These are phyloP conservation scores for Atopsyche davidsoni DNA, from an alignment of 1,140 invertebrate genomes.

Conservation along the genomic window DNA sequence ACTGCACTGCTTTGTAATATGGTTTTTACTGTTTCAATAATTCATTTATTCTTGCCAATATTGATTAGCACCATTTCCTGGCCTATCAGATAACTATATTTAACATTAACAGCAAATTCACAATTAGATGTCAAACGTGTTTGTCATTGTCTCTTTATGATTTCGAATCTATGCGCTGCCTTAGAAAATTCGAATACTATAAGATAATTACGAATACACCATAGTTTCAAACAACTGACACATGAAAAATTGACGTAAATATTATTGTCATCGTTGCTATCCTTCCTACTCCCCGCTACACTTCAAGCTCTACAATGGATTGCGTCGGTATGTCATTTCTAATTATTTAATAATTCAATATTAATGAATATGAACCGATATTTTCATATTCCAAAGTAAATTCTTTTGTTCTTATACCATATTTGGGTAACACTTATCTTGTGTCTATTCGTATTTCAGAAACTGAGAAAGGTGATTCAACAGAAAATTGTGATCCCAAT, in stretches of 20 bases:
- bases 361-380: background rate
- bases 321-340: constrained; percentile 9
- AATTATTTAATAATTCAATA: constrained; percentile 1
- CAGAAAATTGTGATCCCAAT: constrained; percentile 46
- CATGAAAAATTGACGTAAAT: constrained; percentile 31
- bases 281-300: background rate
- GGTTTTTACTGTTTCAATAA: too few relatives aligned
- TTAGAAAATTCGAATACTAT: too few relatives aligned
- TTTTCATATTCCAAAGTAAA: constrained; percentile 1
- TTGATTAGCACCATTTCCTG: too few relatives aligned
- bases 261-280: constrained; percentile 27
- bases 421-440: constrained; percentile 1
- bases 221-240: constrained; percentile 28
- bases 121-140: too few relatives aligned
- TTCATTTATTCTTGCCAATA: too few relatives aligned
- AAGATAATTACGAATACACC: too few relatives aligned
- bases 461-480: constrained; percentile 44
- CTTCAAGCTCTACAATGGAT: constrained; percentile 10
- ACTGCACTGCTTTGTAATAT: too few relatives aligned
- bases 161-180: too few relatives aligned
- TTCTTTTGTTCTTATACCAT: background rate
- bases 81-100: too few relatives aligned
- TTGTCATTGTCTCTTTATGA: too few relatives aligned
- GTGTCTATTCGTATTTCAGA: constrained; percentile 33
- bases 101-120: too few relatives aligned